Evolutionary conservation across 2,888 invertebrate genomes (phyloP).

Genomic region (Muscina levida): DNA sequence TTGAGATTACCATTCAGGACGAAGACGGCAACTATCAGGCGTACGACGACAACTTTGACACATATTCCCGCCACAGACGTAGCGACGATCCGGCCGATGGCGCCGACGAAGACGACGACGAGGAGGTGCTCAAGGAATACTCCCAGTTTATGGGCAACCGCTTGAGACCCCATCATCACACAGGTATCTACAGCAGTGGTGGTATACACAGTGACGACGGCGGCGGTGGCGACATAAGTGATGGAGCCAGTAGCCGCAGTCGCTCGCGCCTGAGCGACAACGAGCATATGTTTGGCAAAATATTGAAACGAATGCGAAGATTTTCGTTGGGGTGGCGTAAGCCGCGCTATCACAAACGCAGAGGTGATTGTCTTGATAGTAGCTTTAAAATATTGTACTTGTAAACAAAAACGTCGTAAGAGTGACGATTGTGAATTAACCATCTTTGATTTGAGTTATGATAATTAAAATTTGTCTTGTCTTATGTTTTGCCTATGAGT

Average conservation of each 20-base stretch:
- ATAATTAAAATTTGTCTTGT: no score
- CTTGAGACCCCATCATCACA: slow-evolving; percentile 63
- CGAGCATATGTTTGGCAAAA: slow-evolving; percentile 76
- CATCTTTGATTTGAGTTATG: no score
- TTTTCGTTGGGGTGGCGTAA: slow-evolving; percentile 79
- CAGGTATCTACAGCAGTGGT: slow-evolving; percentile 30
- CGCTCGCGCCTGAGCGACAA: slow-evolving; percentile 73
- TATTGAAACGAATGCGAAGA: slow-evolving; percentile 78
- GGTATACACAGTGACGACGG: slow-evolving; percentile 71
- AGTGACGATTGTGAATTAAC: no score
- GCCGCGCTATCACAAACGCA: slow-evolving; percentile 78
- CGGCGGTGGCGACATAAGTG: slow-evolving; percentile 75
- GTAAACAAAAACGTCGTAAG: no score
- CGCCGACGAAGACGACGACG: slow-evolving; percentile 63
- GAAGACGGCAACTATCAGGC: slow-evolving; percentile 78
- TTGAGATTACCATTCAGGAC: slow-evolving; percentile 79
- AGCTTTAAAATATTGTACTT: no score
- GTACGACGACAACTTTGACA: slow-evolving; percentile 77
- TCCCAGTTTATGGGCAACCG: slow-evolving; percentile 72
- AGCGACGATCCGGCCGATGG: slow-evolving; percentile 64
- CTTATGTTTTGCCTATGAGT: slow-evolving; percentile 22
- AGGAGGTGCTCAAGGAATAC: slow-evolving; percentile 53
- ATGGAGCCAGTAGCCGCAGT: slow-evolving; percentile 73
- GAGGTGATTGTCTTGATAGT: slow-evolving; percentile 76
- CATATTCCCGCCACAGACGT: slow-evolving; percentile 57